These are phyloP conservation scores for Macrostomum lignano DNA, from an alignment of 1,140 invertebrate genomes.

Conservation along the genomic window DNA sequence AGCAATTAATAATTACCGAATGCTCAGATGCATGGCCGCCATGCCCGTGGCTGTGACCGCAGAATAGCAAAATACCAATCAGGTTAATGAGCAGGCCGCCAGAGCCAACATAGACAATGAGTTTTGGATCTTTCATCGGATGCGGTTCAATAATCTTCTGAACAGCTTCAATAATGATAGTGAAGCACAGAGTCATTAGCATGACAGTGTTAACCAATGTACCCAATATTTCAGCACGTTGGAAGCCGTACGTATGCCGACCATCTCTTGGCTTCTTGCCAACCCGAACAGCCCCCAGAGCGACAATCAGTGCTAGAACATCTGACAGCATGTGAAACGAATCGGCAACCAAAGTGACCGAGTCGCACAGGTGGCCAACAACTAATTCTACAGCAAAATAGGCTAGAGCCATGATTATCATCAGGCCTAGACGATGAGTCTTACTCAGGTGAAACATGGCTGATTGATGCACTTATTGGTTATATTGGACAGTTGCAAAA, in stretches of 20 bases:
- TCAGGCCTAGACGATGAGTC: no score
- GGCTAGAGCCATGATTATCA: conserved; percentile 28
- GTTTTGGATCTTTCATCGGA: conserved; percentile 16
- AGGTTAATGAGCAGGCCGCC: conserved; percentile 30
- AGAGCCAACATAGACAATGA: conserved; percentile 30
- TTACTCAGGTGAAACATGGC: no score
- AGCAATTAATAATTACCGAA: no score
- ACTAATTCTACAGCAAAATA: conserved; percentile 33
- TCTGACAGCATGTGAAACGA: conserved; percentile 35
- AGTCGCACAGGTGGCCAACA: conserved; percentile 32
- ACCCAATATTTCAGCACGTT: conserved; percentile 32
- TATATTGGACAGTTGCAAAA: no score
- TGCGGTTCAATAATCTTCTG: conserved; percentile 13
- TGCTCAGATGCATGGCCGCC: conserved; percentile 7
- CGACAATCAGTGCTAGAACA: conserved; percentile 31
- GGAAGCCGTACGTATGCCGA: conserved; percentile 34
- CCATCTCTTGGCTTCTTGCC: conserved; percentile 13
- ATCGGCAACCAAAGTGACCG: conserved; percentile 32
- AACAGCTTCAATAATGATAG: conserved; percentile 32
- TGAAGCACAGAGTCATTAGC: conserved; percentile 32
- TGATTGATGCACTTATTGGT: no score
- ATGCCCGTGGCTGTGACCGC: conserved; percentile 12
- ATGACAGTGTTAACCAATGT: conserved; percentile 34
- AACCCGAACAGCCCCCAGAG: conserved; percentile 19
- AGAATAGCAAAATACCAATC: conserved; percentile 30